A percentile compares a stretch with the other conserved stretches of the same genome.
Conservation (phyloP, 2,113 vertebrate species). For the Rhea americana region DNA sequence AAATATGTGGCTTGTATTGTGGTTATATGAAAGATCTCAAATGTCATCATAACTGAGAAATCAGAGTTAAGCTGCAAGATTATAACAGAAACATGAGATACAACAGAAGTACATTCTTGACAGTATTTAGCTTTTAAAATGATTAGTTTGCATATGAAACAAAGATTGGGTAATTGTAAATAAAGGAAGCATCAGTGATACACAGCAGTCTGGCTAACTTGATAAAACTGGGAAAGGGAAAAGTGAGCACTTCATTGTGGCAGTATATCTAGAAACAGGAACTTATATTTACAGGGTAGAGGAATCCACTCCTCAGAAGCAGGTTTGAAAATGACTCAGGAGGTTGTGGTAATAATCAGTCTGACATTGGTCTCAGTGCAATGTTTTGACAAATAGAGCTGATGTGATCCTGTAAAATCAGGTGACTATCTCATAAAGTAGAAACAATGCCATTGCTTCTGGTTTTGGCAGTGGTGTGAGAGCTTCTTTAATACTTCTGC, state of each 20-base stretch:
- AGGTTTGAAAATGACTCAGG: neutral
- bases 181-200: neutral
- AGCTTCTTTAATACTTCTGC: neutral
- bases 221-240: neutral
- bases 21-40: neutral
- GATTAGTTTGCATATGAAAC: neutral
- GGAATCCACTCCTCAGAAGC: neutral
- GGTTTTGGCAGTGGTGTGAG: neutral
- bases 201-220: neutral
- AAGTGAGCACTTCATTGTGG: neutral
- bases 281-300: neutral
- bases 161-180: neutral
- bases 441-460: neutral
- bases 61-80: neutral
- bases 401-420: neutral
- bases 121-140: neutral
- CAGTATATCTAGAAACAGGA: neutral
- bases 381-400: neutral
- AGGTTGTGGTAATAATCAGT: neutral
- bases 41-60: neutral
- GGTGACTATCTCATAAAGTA: neutral
- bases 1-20: neutral
- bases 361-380: neutral
- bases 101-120: neutral
- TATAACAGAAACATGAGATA: neutral